These are phyloP conservation scores for Entelurus aequoreus DNA, from an alignment of 2,113 vertebrate genomes.

Conservation along the genomic window DNA sequence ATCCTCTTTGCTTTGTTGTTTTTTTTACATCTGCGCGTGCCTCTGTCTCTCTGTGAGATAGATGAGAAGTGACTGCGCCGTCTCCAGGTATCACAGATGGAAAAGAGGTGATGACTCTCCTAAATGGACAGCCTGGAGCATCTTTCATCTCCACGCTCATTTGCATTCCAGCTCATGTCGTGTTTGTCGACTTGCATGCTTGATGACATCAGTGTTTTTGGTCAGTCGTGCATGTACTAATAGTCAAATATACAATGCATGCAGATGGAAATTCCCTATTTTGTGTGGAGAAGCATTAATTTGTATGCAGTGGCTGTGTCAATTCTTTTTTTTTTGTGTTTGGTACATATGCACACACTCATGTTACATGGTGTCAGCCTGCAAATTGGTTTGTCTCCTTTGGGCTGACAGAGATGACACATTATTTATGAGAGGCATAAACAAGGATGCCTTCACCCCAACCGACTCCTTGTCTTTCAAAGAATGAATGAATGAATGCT, in stretches of 20 bases:
- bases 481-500: too few relatives aligned
- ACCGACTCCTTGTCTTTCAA: constrained; percentile 11
- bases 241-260: not conserved
- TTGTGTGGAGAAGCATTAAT: not conserved
- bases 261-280: not conserved
- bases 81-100: constrained; percentile 50
- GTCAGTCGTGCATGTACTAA: constrained; percentile 12
- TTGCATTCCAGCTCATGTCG: constrained; percentile 58
- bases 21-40: not conserved
- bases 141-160: constrained; percentile 46
- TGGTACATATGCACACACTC: not conserved
- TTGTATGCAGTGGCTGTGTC: not conserved
- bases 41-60: constrained; percentile 36
- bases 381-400: constrained; percentile 65
- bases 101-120: constrained; percentile 55
- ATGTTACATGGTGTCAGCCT: constrained; percentile 52
- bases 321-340: not conserved
- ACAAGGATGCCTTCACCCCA: constrained; percentile 37
- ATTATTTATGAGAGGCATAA: constrained; percentile 63
- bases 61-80: constrained; percentile 58
- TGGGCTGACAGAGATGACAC: constrained; percentile 63
- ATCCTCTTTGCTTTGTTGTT: not conserved
- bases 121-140: constrained; percentile 59
- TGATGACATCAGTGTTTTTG: constrained; percentile 11
- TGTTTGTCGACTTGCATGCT: constrained; percentile 32